These are phyloP conservation scores for Cylindroiulus punctatus DNA, from an alignment of 2,888 invertebrate genomes.

Conservation along the genomic window DNA sequence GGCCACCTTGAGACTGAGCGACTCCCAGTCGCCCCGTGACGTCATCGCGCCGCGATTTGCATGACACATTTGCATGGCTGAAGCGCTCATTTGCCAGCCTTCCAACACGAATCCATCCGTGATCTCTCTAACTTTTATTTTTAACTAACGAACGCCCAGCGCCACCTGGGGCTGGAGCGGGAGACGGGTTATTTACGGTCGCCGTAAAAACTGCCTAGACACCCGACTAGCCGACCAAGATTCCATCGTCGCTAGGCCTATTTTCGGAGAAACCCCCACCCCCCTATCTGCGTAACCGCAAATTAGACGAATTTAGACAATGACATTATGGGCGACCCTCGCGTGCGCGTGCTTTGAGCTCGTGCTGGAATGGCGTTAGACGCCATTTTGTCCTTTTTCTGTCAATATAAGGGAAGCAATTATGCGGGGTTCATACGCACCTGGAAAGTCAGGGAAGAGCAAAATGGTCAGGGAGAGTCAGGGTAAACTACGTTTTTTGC, in stretches of 20 bases:
- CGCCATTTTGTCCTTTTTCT: no score
- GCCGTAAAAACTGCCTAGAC: background rate
- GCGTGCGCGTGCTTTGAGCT: no score
- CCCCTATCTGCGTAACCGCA: no score
- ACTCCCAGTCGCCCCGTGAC: background rate
- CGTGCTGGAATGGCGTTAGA: no score
- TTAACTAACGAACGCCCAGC: background rate
- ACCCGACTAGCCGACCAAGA: background rate
- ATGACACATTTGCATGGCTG: background rate
- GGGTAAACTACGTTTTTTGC: no score
- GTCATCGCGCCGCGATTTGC: background rate
- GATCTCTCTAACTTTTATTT: background rate
- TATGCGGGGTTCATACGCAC: no score
- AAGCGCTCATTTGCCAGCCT: background rate
- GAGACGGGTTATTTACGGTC: background rate
- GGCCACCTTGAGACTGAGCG: slow-evolving; percentile 1
- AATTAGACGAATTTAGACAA: no score
- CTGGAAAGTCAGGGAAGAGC: no score
- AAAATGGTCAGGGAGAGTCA: no score
- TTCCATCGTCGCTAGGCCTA: background rate
- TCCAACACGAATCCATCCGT: no score
- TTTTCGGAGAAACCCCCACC: background rate
- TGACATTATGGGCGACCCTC: no score
- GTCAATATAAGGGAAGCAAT: no score
- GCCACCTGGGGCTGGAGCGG: background rate